Percentiles rank a stretch among this genome's conserved stretches.
Conservation (phyloP, 2,113 vertebrate genomes). For the Ochotona curzoniae region DNA sequence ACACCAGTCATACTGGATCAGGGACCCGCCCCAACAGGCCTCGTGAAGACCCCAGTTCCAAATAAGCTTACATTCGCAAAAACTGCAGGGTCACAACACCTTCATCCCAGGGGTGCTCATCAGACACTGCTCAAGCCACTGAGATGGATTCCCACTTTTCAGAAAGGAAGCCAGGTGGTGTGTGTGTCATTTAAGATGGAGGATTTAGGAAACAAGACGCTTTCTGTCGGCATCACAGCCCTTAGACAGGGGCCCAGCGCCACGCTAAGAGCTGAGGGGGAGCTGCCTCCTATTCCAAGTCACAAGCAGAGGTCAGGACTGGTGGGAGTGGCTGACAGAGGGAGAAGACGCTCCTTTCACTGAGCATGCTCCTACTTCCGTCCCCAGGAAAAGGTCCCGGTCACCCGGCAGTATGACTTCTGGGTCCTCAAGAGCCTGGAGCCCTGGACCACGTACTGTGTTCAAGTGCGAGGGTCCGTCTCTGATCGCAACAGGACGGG, state of each 20-base stretch:
- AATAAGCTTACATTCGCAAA: neutral
- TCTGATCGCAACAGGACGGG: constrained; percentile 79
- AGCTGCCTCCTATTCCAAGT: neutral
- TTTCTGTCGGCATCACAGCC: neutral
- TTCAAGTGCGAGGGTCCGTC: constrained; percentile 82
- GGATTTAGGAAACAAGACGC: neutral
- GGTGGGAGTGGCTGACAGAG: accelerated
- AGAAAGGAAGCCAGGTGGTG: neutral
- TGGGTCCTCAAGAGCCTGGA: constrained; percentile 80
- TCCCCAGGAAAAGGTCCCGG: constrained; percentile 56
- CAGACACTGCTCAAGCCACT: neutral
- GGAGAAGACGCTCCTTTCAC: neutral
- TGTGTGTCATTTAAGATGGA: neutral
- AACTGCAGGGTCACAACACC: neutral
- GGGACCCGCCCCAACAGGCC: neutral
- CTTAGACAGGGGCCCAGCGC: neutral
- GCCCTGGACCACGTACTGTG: constrained; percentile 84
- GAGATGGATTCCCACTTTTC: neutral
- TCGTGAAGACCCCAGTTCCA: neutral
- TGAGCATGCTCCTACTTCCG: neutral
- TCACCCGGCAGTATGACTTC: constrained; percentile 62
- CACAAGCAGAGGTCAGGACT: neutral
- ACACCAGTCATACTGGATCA: neutral
- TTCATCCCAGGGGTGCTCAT: neutral
- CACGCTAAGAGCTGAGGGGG: neutral